Percentiles rank a stretch among this genome's conserved stretches.
Evolutionary conservation across 30 jellyfish, hydroid and myxozoan genomes (phyloP).

Genomic region (Turritopsis dohrnii): DNA sequence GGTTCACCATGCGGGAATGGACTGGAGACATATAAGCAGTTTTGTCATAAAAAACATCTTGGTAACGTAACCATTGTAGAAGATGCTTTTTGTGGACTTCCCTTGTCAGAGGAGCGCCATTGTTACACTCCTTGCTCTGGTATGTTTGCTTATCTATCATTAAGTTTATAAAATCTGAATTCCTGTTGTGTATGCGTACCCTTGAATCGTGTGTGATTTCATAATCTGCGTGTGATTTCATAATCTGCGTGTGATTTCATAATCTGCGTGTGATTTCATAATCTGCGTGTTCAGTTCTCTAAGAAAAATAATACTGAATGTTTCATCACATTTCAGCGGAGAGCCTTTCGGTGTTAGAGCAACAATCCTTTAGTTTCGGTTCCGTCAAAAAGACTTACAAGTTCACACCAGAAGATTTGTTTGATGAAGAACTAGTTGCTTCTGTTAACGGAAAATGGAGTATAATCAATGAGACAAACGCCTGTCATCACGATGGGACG

Average conservation of each 20-base stretch:
- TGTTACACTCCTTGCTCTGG: neutral
- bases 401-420: neutral
- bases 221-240: too few species aligned
- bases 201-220: too few species aligned
- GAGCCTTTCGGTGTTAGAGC: neutral
- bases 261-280: too few species aligned
- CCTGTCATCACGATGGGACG: neutral
- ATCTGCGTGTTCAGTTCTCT: neutral
- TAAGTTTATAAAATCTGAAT: too few species aligned
- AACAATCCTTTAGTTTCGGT: neutral
- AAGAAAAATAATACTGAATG: neutral
- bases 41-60: neutral
- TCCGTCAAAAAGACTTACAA: neutral
- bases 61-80: neutral
- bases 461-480: neutral
- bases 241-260: too few species aligned
- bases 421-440: neutral
- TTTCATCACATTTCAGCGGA: neutral
- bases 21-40: neutral
- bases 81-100: neutral
- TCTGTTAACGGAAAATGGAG: neutral
- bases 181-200: too few species aligned
- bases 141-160: too few species aligned
- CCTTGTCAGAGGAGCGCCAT: neutral
- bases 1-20: neutral